Percentiles rank a stretch among this genome's conserved stretches.
phyloP scores from a whole-genome alignment of 2,888 invertebrate species.

The Andrena minutula region DNA sequence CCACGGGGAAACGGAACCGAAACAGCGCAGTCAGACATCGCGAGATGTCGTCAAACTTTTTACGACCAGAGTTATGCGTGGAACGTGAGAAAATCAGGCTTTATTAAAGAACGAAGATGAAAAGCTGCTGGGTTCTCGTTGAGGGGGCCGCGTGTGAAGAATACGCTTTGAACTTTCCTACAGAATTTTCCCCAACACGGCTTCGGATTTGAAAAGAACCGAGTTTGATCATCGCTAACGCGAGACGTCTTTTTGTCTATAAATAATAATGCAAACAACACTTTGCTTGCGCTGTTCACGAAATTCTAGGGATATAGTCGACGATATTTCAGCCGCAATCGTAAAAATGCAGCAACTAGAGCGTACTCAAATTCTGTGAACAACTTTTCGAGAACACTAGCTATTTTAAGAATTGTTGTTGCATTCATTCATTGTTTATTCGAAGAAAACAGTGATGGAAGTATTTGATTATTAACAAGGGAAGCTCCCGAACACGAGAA shows the following conservation, averaged over 20 bases:
- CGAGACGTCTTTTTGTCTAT: background rate
- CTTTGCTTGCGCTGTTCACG: no score
- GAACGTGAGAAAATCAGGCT: constrained; percentile 17
- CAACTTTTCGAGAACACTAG: no score
- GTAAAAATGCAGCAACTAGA: no score
- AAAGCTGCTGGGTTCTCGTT: background rate
- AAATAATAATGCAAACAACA: no score
- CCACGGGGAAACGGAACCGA: constrained; percentile 13
- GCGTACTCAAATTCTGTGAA: no score
- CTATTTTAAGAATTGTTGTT: no score
- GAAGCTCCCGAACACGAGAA: no score
- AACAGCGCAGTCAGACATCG: background rate
- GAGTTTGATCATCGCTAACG: background rate
- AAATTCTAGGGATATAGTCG: no score
- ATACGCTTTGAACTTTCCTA: background rate
- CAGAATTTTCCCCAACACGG: background rate
- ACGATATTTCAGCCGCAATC: no score
- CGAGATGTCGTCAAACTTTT: constrained; percentile 32
- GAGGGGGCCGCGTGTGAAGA: background rate
- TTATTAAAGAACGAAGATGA: constrained; percentile 21
- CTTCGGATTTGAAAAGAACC: background rate
- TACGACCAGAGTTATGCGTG: constrained; percentile 5
- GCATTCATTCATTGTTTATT: no score
- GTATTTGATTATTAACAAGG: no score
- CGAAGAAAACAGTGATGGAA: no score